These are phyloP conservation scores for Gavia stellata DNA, from an alignment of 2,113 vertebrate species.

Conservation along the genomic window DNA sequence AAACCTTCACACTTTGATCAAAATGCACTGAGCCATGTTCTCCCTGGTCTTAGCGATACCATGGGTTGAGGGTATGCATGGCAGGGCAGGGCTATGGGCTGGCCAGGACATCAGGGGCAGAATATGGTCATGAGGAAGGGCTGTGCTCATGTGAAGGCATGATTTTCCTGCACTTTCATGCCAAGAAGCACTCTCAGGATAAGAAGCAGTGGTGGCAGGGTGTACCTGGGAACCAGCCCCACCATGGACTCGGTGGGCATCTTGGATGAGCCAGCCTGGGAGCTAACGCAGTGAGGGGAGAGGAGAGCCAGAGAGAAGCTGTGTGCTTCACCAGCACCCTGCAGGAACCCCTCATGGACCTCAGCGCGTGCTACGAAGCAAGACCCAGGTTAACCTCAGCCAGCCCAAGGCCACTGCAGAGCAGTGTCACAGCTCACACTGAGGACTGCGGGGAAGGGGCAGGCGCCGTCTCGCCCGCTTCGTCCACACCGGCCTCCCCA, in stretches of 20 bases:
- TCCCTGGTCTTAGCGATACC: fast-evolving
- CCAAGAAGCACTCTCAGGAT: neutral
- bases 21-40: neutral
- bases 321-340: neutral
- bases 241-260: neutral
- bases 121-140: neutral
- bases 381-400: neutral
- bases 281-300: neutral
- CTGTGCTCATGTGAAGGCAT: neutral
- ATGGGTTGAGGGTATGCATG: neutral
- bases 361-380: fast-evolving
- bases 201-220: neutral
- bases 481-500: fast-evolving
- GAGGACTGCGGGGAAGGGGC: neutral
- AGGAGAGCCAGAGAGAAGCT: neutral
- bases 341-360: neutral
- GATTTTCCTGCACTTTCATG: neutral
- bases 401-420: neutral
- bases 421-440: neutral
- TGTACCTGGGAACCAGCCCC: neutral
- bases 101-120: neutral
- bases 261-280: neutral
- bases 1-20: neutral
- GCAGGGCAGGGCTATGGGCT: neutral
- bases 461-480: neutral